Evolutionary conservation across 2,797 vertebrate genomes (phyloP).

Genomic region (Rhincodon typus): DNA sequence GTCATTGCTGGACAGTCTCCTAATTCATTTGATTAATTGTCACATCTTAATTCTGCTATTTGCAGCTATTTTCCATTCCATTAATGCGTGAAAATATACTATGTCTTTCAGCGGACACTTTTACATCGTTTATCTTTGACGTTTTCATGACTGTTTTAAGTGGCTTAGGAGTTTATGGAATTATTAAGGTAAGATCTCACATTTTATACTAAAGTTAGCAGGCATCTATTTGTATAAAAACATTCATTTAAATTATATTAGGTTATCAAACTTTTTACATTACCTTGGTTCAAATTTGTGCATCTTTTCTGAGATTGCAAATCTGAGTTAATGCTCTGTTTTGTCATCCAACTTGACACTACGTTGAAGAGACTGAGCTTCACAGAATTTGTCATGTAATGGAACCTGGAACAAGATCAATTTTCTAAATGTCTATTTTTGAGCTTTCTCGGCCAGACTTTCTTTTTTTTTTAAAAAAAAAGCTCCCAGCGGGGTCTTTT

Average conservation of each 20-base stretch:
- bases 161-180: slow-evolving; percentile 14
- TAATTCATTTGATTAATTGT: background rate
- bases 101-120: slow-evolving; percentile 5
- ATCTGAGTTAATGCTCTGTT: background rate
- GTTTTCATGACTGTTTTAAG: background rate
- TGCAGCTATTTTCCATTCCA: background rate
- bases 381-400: background rate
- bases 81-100: background rate
- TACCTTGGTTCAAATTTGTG: background rate
- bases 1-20: background rate
- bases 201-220: background rate
- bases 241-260: background rate
- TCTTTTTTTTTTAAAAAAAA: background rate
- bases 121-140: slow-evolving; percentile 3
- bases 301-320: background rate
- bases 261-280: background rate
- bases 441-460: too few species aligned
- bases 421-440: background rate
- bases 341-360: background rate
- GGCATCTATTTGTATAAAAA: background rate
- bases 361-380: background rate
- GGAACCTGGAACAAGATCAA: background rate
- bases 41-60: background rate
- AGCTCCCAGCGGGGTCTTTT: background rate
- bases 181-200: slow-evolving; percentile 22